These are phyloP conservation scores for Arrhopalites spinosus DNA, from an alignment of 2,888 invertebrate species.

Conservation along the genomic window DNA sequence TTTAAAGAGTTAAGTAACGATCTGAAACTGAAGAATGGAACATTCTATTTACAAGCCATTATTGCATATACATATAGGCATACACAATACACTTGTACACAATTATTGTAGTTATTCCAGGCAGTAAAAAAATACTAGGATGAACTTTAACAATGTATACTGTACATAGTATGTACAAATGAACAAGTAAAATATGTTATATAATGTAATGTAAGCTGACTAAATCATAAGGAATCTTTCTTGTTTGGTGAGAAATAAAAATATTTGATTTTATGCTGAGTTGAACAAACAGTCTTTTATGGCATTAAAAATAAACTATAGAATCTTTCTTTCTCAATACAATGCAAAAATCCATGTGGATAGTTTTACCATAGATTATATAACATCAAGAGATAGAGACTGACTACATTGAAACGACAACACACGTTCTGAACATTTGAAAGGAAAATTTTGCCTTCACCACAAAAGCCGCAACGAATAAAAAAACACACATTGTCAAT, in stretches of 20 bases:
- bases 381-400: background rate
- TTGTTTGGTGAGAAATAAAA: slow-evolving; percentile 17
- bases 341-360: too few species aligned
- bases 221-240: background rate
- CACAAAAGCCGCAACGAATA: background rate
- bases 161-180: background rate
- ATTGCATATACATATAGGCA: too few species aligned
- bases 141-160: background rate
- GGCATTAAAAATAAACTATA: too few species aligned
- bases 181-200: background rate
- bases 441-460: background rate
- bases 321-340: too few species aligned
- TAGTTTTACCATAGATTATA: too few species aligned
- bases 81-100: too few species aligned
- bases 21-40: too few species aligned
- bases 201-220: background rate
- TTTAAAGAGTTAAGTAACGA: too few species aligned
- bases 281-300: background rate
- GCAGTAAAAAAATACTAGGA: background rate
- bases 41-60: too few species aligned
- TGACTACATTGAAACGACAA: background rate
- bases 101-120: too few species aligned
- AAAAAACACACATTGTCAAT: background rate
- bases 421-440: background rate
- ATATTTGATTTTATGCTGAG: slow-evolving; percentile 7